Base-by-base conservation (phyloP, 2,113 vertebrate genomes). In the Amazona guildingii region DNA sequence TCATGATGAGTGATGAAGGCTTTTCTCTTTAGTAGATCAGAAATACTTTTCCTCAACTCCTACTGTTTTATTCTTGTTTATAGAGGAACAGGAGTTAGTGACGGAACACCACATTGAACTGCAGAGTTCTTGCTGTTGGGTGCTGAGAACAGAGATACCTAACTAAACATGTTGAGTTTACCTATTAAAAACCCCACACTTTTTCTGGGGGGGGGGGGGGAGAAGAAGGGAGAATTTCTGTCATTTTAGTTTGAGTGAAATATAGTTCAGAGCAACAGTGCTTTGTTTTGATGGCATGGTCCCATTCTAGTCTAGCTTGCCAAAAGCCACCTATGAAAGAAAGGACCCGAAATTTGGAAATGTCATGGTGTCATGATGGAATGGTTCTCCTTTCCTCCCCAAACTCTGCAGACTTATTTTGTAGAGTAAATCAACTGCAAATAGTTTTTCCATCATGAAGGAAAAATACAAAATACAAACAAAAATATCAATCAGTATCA, bases 1-100 rank as follows among this genome's bases (percentile, higher is more conserved):
- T 78, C n/a, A 19, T 55, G 57, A 76, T 68, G 18, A 69, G 18
- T 20, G 31, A n/a, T 31, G 35, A 28, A 7, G 24, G 3, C 20
- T 91, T 94, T 83, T 83, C 52, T 69, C 72, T 78, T 80, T n/a
- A 46, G n/a, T 57, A 72, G n/a, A 28, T 52, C 44, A 88, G 70
- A 87, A 90, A 63, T 76, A 18, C 27, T 89, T 75, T 28, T 63
- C 69, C 35, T 85, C 9, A 33, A 46, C 13, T 78, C 14, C 28
- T 48, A 7, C 2, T n/a, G 76, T 90, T 88, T 31, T 73, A 3
- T 62, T 78, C n/a, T 48, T 87, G 17, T 44, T 92, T 73, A 27
- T 37, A 44, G 27, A 92, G 59, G 41, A 66, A 27, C 15, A 52
- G 21, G n/a, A 8, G 4, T 68, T 76, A 48, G 23, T 27, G 41